These are phyloP conservation scores for Zaprionus capensis DNA, from an alignment of 1,140 invertebrate species.

Conservation along the genomic window DNA sequence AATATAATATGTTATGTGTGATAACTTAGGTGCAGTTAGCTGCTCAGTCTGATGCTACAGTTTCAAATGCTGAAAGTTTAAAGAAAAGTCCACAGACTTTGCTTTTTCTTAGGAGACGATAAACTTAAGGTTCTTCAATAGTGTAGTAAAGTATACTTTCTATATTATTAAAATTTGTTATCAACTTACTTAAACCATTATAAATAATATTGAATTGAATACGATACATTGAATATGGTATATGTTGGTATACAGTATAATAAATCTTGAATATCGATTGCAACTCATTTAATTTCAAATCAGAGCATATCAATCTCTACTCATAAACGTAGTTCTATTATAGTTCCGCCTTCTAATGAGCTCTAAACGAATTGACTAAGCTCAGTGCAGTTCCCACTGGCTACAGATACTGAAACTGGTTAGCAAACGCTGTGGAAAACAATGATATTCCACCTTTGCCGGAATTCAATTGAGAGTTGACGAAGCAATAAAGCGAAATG, in stretches of 20 bases:
- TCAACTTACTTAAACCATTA: no score
- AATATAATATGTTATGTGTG: not conserved
- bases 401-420: not conserved
- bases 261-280: no score
- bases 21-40: not conserved
- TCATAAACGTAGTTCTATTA: not conserved
- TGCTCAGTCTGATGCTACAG: not conserved
- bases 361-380: not conserved
- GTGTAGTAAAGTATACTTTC: no score
- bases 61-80: not conserved
- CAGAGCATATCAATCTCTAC: no score
- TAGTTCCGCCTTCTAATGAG: not conserved
- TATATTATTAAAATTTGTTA: no score
- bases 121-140: no score
- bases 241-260: no score
- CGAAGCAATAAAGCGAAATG: slow-evolving; percentile 19
- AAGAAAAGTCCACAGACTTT: not conserved
- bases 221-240: no score
- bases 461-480: slow-evolving; percentile 27
- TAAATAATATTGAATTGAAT: no score
- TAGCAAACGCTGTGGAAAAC: not conserved
- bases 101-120: no score
- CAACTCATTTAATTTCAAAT: no score
- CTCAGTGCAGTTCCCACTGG: not conserved
- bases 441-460: not conserved